Percentiles rank a stretch among this genome's conserved stretches.
phyloP scores from a whole-genome alignment of 2,888 invertebrate genomes.

The Lasioglossum oenotherae region DNA sequence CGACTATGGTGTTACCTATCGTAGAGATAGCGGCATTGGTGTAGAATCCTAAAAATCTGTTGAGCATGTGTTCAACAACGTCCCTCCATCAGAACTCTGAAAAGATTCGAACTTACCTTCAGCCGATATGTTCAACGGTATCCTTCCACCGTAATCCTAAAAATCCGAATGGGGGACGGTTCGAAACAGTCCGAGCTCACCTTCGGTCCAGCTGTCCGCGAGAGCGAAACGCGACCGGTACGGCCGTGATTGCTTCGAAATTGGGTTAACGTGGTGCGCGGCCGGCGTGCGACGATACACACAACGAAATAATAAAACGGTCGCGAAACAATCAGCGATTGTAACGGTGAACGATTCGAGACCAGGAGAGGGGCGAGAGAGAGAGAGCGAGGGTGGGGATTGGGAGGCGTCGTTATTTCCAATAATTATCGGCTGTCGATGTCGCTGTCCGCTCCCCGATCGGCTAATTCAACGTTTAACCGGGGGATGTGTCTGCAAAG shows the following conservation, averaged over 20 bases:
- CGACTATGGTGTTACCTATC: background rate
- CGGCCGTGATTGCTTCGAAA: constrained; percentile 71
- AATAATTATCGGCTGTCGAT: constrained; percentile 72
- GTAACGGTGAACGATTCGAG: constrained; percentile 67
- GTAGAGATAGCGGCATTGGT: no score
- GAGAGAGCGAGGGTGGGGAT: background rate
- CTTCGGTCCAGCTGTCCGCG: constrained; percentile 1
- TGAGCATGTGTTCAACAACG: no score
- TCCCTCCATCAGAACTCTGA: no score
- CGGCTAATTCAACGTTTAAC: constrained; percentile 68
- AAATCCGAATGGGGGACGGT: background rate
- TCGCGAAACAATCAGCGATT: constrained; percentile 69
- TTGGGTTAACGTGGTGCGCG: constrained; percentile 65
- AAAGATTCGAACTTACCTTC: no score
- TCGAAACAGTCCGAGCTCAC: background rate
- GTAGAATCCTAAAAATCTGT: no score
- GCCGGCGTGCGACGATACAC: constrained; percentile 28
- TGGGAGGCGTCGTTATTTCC: constrained; percentile 59
- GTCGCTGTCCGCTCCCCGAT: constrained; percentile 52
- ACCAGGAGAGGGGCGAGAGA: background rate
- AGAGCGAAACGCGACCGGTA: constrained; percentile 38
- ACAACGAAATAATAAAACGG: constrained; percentile 69
- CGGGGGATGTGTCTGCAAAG: background rate
- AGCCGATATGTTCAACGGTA: background rate
- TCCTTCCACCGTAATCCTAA: background rate